Percentiles rank a stretch among this genome's conserved stretches.
These are phyloP conservation scores for Spea multiplicata DNA, from an alignment of 2,113 vertebrate genomes.

Conservation along the genomic window DNA sequence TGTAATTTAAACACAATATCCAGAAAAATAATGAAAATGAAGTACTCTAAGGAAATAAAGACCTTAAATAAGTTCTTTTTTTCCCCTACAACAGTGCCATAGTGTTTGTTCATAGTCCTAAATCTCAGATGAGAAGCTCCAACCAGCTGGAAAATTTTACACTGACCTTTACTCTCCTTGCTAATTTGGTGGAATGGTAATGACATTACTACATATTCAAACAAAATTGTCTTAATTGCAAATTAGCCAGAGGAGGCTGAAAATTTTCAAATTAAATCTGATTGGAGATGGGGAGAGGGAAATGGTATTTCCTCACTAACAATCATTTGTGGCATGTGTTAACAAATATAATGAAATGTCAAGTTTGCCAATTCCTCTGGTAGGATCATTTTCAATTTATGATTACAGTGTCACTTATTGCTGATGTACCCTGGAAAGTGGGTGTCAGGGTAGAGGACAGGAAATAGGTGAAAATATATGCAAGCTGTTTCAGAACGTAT, in stretches of 20 bases:
- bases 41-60: constrained; percentile 56
- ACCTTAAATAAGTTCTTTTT: constrained; percentile 68
- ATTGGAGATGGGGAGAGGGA: constrained; percentile 83
- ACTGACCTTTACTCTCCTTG: constrained; percentile 92
- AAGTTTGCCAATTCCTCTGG: constrained; percentile 87
- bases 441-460: constrained; percentile 76
- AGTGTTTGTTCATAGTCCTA: constrained; percentile 66
- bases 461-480: constrained; percentile 78
- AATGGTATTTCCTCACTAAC: constrained; percentile 84
- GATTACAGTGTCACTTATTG: constrained; percentile 87
- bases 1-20: constrained; percentile 52
- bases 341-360: constrained; percentile 97
- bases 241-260: constrained; percentile 88
- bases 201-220: constrained; percentile 98
- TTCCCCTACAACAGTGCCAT: constrained; percentile 66
- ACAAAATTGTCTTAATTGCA: constrained; percentile 98
- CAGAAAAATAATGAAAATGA: constrained; percentile 48
- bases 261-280: constrained; percentile 88
- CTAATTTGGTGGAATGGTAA: constrained; percentile 97
- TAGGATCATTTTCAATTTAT: constrained; percentile 86
- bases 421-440: constrained; percentile 84
- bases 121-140: constrained; percentile 92
- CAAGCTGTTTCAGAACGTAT: constrained; percentile 76
- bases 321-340: constrained; percentile 91
- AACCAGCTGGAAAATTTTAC: constrained; percentile 92